Conservation (phyloP, 2,888 invertebrate genomes). For the Orchestes rusci region DNA sequence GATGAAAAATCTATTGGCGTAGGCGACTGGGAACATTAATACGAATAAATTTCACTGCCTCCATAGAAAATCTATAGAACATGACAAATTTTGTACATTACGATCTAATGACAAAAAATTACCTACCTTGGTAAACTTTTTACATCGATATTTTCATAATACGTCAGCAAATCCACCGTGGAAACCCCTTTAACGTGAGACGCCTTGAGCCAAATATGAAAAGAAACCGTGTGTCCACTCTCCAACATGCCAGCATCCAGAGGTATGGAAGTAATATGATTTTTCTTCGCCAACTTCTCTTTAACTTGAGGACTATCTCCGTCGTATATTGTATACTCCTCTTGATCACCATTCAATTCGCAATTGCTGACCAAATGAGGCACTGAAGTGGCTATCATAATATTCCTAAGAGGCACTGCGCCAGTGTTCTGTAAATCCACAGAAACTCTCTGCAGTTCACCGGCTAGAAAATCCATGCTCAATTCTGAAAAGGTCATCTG, state of each 20-base stretch:
- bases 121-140: constrained; percentile 38
- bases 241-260: constrained; percentile 46
- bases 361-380: constrained; percentile 52
- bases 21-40: too few relatives aligned
- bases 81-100: too few relatives aligned
- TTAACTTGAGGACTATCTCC: constrained; percentile 34
- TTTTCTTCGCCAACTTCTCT: constrained; percentile 41
- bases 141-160: constrained; percentile 54
- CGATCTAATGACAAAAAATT: too few relatives aligned
- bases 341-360: constrained; percentile 31
- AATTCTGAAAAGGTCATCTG: constrained; percentile 70
- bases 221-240: constrained; percentile 47
- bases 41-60: too few relatives aligned
- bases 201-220: constrained; percentile 63
- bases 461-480: constrained; percentile 59
- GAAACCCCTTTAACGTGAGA: constrained; percentile 58
- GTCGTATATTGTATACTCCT: constrained; percentile 26
- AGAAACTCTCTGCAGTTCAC: constrained; percentile 63
- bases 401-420: constrained; percentile 54
- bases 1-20: too few relatives aligned
- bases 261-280: constrained; percentile 43
- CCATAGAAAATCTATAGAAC: too few relatives aligned
- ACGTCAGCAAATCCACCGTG: constrained; percentile 62
- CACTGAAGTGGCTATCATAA: constrained; percentile 61
- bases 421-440: constrained; percentile 66